Conservation (phyloP, 2,797 vertebrate species). For the Picus viridis region DNA sequence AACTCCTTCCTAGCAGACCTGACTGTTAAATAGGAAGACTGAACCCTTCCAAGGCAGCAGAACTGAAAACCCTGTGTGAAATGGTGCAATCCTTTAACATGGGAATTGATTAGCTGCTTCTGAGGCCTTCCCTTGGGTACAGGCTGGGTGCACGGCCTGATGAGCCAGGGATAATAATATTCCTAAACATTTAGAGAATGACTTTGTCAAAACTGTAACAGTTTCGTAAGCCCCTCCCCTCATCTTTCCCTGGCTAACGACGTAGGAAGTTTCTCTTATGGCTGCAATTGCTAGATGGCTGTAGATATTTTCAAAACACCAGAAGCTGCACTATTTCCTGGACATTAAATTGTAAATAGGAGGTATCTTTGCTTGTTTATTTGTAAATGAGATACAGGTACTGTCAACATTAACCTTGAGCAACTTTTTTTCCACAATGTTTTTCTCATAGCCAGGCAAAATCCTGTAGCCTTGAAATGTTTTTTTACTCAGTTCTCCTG, state of each 20-base stretch:
- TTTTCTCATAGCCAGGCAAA: slow-evolving; percentile 32
- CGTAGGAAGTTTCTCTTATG: background rate
- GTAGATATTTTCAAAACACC: background rate
- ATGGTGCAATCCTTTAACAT: background rate
- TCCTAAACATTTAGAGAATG: background rate
- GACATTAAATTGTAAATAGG: background rate
- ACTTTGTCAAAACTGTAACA: background rate
- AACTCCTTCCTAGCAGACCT: background rate
- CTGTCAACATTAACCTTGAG: background rate
- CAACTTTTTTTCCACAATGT: background rate
- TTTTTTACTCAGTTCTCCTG: slow-evolving; percentile 74
- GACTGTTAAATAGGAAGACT: background rate
- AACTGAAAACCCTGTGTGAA: background rate
- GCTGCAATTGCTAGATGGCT: background rate
- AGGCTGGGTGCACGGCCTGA: background rate
- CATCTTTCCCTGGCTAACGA: background rate
- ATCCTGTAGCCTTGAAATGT: slow-evolving; percentile 48
- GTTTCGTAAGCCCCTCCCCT: background rate
- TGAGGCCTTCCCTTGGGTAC: background rate
- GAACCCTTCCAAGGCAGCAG: background rate
- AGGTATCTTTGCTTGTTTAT: background rate
- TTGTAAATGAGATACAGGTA: background rate
- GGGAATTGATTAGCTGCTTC: background rate
- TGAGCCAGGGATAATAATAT: background rate
- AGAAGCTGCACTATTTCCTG: background rate